Evolutionary conservation across 1,140 invertebrate genomes (phyloP), one percentile per base, ranked within the genome.

Genomic region (Gonioctena quinquepunctata): DNA sequence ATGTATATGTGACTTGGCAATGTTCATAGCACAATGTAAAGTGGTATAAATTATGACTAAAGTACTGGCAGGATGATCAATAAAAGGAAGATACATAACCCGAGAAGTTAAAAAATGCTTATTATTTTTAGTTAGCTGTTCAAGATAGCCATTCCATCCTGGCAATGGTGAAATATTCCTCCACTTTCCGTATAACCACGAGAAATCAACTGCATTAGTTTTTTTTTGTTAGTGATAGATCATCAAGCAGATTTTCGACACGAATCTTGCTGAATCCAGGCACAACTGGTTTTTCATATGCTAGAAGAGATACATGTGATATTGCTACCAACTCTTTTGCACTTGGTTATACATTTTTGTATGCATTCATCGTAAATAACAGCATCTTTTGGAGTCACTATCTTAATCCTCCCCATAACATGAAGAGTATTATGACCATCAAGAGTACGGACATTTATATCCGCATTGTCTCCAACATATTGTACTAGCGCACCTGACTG

Each of bases 391-490:
- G 79, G 79, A 73, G 79, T 80, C 69, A 80, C 63, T 65, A 79
- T 70, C 66, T 78, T 74, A 68, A 77, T 76, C 19, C 78, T 74
- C 62, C 76, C 78, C 77, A 81, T 80, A 72, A 79, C 56, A 59
- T 77, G 76, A 74, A 81, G 66, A 71, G 75, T 79, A 75, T 81
- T 76, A 68, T 80, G 69, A 74, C 78, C 79, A 62, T 81, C 77
- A 73, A 82, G 71, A 77, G 77, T 82, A 63, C 54, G 48, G 49
- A 81, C 76, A 81, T 81, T 82, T 57, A 81, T 80, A 75, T 83
- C 79, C 8, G 79, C 79, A 79, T 82, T 83, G 66, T 82, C 80
- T 76, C 67, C 76, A 72, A 79, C 77, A 77, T 80, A 79, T 76
- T 82, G 79, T 59, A 76, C 67, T 70, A 80, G 65, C 13, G 75